phyloP scores from a whole-genome alignment of 2,888 invertebrate genomes.

The Drosophila buzzatii region DNA sequence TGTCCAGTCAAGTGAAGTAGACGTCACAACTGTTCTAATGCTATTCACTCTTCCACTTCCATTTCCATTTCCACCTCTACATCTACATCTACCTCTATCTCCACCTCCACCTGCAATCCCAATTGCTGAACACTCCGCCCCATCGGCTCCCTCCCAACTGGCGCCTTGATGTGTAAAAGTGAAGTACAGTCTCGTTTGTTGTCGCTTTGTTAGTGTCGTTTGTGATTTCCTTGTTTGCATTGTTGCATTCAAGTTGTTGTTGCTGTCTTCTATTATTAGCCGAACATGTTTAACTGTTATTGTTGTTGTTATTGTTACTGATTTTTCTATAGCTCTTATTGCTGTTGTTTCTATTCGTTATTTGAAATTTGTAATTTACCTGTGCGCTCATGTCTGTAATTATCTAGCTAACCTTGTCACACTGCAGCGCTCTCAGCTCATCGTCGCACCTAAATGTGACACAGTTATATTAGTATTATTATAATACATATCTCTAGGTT shows the following conservation, averaged over 20 bases:
- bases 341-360: constrained; percentile 25
- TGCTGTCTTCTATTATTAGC: constrained; percentile 57
- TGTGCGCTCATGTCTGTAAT: constrained; percentile 69
- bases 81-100: neutral
- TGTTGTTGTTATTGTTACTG: constrained; percentile 11
- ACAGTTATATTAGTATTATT: constrained; percentile 44
- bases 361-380: constrained; percentile 59
- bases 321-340: constrained; percentile 10
- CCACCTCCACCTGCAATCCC: neutral
- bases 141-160: neutral
- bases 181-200: constrained; percentile 64
- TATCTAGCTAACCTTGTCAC: constrained; percentile 71
- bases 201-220: constrained; percentile 41
- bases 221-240: constrained; percentile 71
- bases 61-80: neutral
- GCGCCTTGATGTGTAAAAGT: constrained; percentile 23
- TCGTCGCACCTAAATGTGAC: constrained; percentile 38
- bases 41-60: constrained; percentile 19
- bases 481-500: constrained; percentile 16
- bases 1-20: constrained; percentile 43
- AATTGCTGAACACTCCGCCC: neutral
- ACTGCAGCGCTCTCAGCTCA: constrained; percentile 39
- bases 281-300: constrained; percentile 43
- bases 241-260: constrained; percentile 53
- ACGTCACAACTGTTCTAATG: constrained; percentile 41